Evolutionary conservation across 2,113 vertebrate genomes (phyloP), one percentile per base, ranked within the genome.

Genomic region (Oceanites oceanicus): DNA sequence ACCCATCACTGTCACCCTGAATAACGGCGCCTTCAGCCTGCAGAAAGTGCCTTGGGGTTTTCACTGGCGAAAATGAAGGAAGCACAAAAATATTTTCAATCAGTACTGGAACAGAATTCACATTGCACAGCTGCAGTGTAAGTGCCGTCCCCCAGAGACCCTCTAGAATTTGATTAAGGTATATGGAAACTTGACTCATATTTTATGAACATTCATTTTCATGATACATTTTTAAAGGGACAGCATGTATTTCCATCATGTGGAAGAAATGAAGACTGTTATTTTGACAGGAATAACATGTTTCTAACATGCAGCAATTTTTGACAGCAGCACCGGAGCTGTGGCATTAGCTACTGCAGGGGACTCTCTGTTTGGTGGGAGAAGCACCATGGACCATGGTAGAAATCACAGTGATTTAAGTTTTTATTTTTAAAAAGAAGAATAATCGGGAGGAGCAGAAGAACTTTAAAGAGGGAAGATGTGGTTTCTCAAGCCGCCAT

Each of bases 21-120:
- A 94, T 88, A 96, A 92, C 38, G 0, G 87, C 76, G 58, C 90
- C 84, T 95, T 82, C 63, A 92, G 73, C 72, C 92, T 96, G 34
- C 80, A 90, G 76, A 94, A 75, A 96, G 74, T 74, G 96, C 92
- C 95, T 91, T 88, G 73, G 92, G 92, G 88, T 53, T 97, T 94
- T 72, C 59, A 82, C 86, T 77, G 77, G 90, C 19, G 1, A 89
- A 94, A 96, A 95, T 61, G 59, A 90, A 97, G 70, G 92, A 95
- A 97, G 94, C 68, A 63, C 91, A 92, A 96, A 97, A 96, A 83
- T 93, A 95, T 96, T 96, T 97, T 76, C 88, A 93, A 75, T 95
- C 88, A 88, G 58, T 83, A 36, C 96, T 96, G 92, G 77, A 96
- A 97, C 90, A 96, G 92, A 91, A 87, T 76, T 88, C 91, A 90